These are phyloP conservation scores for Meteorus cinctellus DNA, from an alignment of 2,888 invertebrate species.

Conservation along the genomic window DNA sequence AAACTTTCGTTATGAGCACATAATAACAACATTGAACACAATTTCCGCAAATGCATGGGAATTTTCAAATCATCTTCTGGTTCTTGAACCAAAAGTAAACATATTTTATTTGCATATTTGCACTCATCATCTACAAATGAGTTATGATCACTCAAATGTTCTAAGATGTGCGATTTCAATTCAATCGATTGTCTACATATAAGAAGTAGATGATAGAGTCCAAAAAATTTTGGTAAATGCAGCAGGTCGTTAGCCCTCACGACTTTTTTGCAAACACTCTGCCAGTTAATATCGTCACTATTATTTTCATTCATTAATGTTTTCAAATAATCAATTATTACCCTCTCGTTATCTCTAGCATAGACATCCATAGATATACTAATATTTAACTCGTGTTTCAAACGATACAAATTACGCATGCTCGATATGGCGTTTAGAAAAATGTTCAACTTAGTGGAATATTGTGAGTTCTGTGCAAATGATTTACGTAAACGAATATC, in stretches of 20 bases:
- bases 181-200: conserved; percentile 46
- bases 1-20: conserved; percentile 35
- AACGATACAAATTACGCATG: conserved; percentile 55
- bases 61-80: conserved; percentile 42
- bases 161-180: conserved; percentile 49
- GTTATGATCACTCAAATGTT: conserved; percentile 35
- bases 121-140: conserved; percentile 44
- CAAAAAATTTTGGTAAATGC: conserved; percentile 52
- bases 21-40: conserved; percentile 44
- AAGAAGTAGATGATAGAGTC: conserved; percentile 54
- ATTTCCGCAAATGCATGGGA: conserved; percentile 41
- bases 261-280: conserved; percentile 48
- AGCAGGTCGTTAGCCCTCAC: conserved; percentile 57
- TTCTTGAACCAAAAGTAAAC: conserved; percentile 40
- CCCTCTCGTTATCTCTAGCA: conserved; percentile 50
- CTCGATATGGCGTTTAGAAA: conserved; percentile 49
- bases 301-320: conserved; percentile 34
- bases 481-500: conserved; percentile 54
- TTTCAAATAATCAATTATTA: conserved; percentile 54
- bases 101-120: conserved; percentile 41
- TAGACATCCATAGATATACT: conserved; percentile 53
- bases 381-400: conserved; percentile 58
- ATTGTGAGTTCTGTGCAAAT: conserved; percentile 34
- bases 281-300: conserved; percentile 38
- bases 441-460: conserved; percentile 44